These are phyloP conservation scores for Peromyscus californicus DNA, from an alignment of 2,113 vertebrate species.

Conservation along the genomic window DNA sequence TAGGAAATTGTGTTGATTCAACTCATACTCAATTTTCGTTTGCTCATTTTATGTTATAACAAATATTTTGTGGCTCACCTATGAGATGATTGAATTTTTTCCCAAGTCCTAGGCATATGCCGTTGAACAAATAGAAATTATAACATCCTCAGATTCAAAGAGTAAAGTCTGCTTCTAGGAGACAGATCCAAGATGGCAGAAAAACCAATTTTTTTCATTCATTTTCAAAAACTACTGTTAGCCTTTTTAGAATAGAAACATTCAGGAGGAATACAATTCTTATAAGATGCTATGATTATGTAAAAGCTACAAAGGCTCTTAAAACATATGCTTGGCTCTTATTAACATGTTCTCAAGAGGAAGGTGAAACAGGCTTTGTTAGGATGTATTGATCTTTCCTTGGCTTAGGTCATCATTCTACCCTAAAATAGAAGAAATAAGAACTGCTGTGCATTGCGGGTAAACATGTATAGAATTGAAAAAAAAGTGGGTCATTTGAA, in stretches of 20 bases:
- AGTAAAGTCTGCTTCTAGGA: background rate
- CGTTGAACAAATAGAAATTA: background rate
- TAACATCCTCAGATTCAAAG: background rate
- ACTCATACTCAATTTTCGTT: background rate
- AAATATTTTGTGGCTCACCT: background rate
- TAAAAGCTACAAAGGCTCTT: background rate
- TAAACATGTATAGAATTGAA: constrained; percentile 42
- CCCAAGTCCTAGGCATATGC: background rate
- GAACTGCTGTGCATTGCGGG: background rate
- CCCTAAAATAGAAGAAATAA: constrained; percentile 6
- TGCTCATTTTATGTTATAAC: background rate
- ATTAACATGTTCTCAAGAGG: background rate
- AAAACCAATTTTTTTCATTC: background rate
- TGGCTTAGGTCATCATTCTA: constrained; percentile 1
- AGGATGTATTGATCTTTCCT: background rate
- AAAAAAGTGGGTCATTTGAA: constrained; percentile 50
- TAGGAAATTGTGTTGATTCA: background rate
- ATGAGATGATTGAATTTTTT: background rate
- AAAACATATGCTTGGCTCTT: background rate
- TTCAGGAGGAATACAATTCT: background rate
- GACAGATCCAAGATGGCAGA: background rate
- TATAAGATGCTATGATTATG: background rate
- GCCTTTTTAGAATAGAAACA: constrained; percentile 34
- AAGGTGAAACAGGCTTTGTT: background rate
- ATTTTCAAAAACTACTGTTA: constrained; percentile 23